Conservation (phyloP, 92 coral and sea anemone species). For the Hydrozoanthus gracilis region DNA sequence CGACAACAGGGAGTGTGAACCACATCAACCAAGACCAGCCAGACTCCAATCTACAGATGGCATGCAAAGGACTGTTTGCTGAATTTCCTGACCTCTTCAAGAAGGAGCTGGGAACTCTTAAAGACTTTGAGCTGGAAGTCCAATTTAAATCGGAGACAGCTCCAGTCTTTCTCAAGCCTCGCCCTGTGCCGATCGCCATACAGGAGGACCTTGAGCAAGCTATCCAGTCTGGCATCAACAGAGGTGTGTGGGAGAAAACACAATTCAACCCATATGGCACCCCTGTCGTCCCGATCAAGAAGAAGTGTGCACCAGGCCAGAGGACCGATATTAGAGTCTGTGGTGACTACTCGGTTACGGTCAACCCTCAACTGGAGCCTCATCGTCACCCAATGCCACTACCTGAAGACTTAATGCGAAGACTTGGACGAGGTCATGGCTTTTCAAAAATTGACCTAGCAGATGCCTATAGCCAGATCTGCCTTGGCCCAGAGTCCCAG, state of each 20-base stretch:
- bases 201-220: neutral
- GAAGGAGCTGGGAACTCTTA: slow-evolving; percentile 14
- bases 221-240: neutral
- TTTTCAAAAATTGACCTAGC: slow-evolving; percentile 54
- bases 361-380: slow-evolving; percentile 41
- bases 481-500: slow-evolving; percentile 35
- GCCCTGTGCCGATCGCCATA: slow-evolving; percentile 28
- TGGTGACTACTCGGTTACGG: neutral
- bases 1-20: no score
- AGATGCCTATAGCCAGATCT: slow-evolving; percentile 47
- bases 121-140: slow-evolving; percentile 37
- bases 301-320: neutral
- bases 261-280: slow-evolving; percentile 25
- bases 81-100: slow-evolving; percentile 29
- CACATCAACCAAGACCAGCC: neutral
- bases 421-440: slow-evolving; percentile 26
- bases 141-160: neutral
- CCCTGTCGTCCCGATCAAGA: slow-evolving; percentile 37
- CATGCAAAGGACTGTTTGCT: neutral
- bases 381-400: slow-evolving; percentile 49
- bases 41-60: neutral
- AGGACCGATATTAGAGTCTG: neutral
- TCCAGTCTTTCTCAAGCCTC: slow-evolving; percentile 14
- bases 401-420: slow-evolving; percentile 39
- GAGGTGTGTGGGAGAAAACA: slow-evolving; percentile 30